Evolutionary conservation across 2,888 invertebrate genomes (phyloP).

Genomic region (Parnassius smintheus): DNA sequence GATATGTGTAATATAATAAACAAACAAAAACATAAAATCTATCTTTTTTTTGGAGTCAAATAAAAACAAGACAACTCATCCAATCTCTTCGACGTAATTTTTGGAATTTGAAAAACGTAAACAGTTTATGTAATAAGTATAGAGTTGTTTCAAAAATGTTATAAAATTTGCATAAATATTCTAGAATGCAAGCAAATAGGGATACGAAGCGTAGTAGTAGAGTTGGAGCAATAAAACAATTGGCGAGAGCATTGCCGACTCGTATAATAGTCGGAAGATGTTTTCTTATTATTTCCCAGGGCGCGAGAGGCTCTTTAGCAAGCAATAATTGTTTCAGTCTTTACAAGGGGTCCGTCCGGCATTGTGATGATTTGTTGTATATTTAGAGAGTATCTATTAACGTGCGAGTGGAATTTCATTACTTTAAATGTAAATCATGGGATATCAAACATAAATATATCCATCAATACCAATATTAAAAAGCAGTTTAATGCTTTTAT

Average conservation of each 20-base stretch:
- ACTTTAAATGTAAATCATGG: not conserved
- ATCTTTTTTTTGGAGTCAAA: too few relatives aligned
- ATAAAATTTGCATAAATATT: constrained; percentile 7
- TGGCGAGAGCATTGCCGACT: constrained; percentile 36
- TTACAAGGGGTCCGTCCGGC: constrained; percentile 23
- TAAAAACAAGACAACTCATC: too few relatives aligned
- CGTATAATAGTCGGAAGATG: constrained; percentile 37
- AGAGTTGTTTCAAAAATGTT: too few relatives aligned
- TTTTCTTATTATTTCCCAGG: constrained; percentile 54
- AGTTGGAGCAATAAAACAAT: constrained; percentile 47
- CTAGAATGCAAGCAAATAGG: constrained; percentile 8
- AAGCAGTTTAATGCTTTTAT: too few relatives aligned
- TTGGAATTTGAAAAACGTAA: too few relatives aligned
- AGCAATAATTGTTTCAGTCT: constrained; percentile 62
- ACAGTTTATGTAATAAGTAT: too few relatives aligned
- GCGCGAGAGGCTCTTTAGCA: constrained; percentile 49
- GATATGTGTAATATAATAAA: too few relatives aligned
- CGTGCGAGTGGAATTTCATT: not conserved
- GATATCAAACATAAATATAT: too few relatives aligned
- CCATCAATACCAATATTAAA: too few relatives aligned
- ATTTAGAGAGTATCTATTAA: constrained; percentile 6
- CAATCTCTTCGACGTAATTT: too few relatives aligned
- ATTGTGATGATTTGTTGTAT: constrained; percentile 26
- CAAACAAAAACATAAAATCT: too few relatives aligned
- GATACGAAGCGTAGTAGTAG: constrained; percentile 32